These are phyloP conservation scores for Fragum sueziense DNA, from an alignment of 2,888 invertebrate species.

Conservation along the genomic window DNA sequence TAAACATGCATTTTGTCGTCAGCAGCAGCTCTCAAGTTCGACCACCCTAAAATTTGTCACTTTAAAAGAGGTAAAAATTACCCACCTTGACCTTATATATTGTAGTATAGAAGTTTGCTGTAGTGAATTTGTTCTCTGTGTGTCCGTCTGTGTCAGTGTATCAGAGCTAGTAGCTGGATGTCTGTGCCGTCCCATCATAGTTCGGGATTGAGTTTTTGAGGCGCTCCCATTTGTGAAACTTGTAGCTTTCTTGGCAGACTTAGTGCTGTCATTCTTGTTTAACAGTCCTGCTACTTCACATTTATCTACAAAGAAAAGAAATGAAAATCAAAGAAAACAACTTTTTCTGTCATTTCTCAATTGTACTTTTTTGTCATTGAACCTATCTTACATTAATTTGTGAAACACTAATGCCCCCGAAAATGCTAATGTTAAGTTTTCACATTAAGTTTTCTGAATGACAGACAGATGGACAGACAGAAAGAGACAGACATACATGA, in stretches of 20 bases:
- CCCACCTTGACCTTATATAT: conserved; percentile 72
- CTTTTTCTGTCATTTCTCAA: no score
- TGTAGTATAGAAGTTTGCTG: conserved; percentile 75
- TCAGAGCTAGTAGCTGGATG: not conserved
- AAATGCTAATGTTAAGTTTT: no score
- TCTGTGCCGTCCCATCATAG: not conserved
- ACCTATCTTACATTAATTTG: no score
- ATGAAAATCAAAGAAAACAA: not conserved
- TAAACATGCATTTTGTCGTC: no score
- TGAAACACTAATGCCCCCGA: no score
- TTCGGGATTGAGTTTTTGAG: not conserved
- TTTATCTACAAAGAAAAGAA: not conserved
- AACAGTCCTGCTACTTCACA: not conserved
- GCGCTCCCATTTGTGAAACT: not conserved
- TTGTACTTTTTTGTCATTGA: no score
- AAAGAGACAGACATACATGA: no score
- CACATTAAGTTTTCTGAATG: no score
- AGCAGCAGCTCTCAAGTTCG: no score
- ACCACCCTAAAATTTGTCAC: no score
- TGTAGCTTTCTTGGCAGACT: not conserved
- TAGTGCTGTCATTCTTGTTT: not conserved
- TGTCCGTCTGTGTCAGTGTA: conserved; percentile 17
- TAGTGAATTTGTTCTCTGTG: conserved; percentile 25
- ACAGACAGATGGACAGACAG: no score
- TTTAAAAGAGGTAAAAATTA: not conserved